Evolutionary conservation across 2,888 invertebrate genomes (phyloP), one percentile per base, ranked within the genome.

Genomic region (Ephialtes manifestator): DNA sequence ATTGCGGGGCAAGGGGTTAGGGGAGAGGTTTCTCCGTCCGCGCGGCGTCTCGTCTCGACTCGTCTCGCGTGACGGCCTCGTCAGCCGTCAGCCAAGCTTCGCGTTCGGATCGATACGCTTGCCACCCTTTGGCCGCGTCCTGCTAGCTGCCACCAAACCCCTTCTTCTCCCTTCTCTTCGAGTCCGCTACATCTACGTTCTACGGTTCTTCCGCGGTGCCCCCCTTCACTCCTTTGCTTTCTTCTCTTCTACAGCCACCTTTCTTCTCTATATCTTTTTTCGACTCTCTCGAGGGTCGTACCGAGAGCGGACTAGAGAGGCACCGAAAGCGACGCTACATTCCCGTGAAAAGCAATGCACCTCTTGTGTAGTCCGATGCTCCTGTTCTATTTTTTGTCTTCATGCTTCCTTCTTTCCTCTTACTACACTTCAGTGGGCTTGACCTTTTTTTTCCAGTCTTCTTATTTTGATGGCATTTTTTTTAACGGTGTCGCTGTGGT

Each of bases 51-150:
- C 93, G 93, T 91, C 93, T 92, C 93, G 92, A 90, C 94, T 94
- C 93, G 94, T 94, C 94, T 94, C 92, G 93, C 94, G 93, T 94
- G 94, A 94, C 93, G 93, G 94, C 93, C 92, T 94, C 93, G 94
- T 94, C 94, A 94, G 93, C 93, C 94, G 94, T 94, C 94, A 93
- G 93, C 92, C 92, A 91, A 92, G 93, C 88, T 86, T 92, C 91
- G 81, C 91, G 91, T 91, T 90, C 90, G 93, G 94, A 94, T 94
- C 94, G 94, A 94, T 94, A 94, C 92, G 93, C 93, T 92, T 91
- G 91, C 92, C 92, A 92, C 92, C 93, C 91, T 91, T 90, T 86
- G 65, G 74, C 83, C 76, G 75, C 85, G 81, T 86, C 86, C 79
- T 82, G 71, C 75, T 79, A 81, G 74, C 82, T 72, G 67, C 79